Conservation (phyloP, 30 jellyfish, hydroid and myxozoan genomes). For the Aurelia aurita complex sp. Pacific region DNA sequence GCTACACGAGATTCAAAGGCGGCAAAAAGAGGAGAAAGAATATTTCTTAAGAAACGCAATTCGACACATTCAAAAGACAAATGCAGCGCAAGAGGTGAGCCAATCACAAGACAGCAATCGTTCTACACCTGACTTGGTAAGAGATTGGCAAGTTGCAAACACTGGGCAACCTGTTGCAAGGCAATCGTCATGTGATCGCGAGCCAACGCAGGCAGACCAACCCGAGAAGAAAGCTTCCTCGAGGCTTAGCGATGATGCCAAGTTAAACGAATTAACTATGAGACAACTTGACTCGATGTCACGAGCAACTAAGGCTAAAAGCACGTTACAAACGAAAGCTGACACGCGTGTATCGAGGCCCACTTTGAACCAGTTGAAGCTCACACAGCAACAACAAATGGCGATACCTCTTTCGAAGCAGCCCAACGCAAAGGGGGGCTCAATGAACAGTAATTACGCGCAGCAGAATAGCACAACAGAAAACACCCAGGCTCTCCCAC, state of each 20-base stretch:
- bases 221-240: constrained; percentile 47
- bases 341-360: constrained; percentile 84
- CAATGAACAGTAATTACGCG: neutral
- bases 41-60: constrained; percentile 39
- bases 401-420: constrained; percentile 8
- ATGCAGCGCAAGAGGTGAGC: constrained; percentile 22
- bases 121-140: constrained; percentile 43
- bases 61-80: constrained; percentile 49
- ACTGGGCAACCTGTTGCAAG: constrained; percentile 17
- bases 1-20: constrained; percentile 52
- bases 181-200: constrained; percentile 14
- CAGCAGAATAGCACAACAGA: neutral
- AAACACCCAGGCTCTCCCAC: neutral
- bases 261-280: constrained; percentile 73
- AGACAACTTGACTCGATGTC: constrained; percentile 82
- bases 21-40: constrained; percentile 79
- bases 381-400: constrained; percentile 91
- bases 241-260: constrained; percentile 24
- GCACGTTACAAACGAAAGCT: constrained; percentile 53
- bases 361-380: constrained; percentile 83
- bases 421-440: constrained; percentile 7
- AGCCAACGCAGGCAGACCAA: constrained; percentile 29
- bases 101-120: constrained; percentile 45
- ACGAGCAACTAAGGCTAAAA: constrained; percentile 52
- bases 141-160: constrained; percentile 16